Percentiles rank a stretch among this genome's conserved stretches.
Evolutionary conservation across 2,797 vertebrate genomes (phyloP).

Genomic region (Gymnoscopelus braueri): DNA sequence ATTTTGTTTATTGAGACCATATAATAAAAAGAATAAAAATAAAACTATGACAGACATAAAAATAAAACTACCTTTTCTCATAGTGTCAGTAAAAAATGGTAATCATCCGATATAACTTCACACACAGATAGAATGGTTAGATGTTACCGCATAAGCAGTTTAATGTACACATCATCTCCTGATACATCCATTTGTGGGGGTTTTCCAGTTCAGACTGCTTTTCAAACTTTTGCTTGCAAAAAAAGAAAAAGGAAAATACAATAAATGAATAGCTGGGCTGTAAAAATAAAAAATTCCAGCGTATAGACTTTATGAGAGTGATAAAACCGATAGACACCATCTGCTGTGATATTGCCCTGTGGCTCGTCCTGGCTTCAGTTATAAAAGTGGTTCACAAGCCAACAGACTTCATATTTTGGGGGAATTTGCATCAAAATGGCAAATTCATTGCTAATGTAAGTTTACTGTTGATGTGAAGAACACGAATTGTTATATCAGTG

Average conservation of each 20-base stretch:
- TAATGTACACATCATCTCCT: neutral
- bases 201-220: neutral
- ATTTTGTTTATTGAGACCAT: neutral
- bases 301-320: neutral
- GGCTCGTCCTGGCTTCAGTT: conserved; percentile 2
- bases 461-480: neutral
- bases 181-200: conserved; percentile 1
- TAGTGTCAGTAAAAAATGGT: neutral
- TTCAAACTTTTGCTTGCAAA: no score
- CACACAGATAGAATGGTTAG: conserved; percentile 3
- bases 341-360: conserved; percentile 1
- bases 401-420: neutral
- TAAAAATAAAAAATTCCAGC: no score
- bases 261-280: no score
- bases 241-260: no score
- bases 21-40: neutral
- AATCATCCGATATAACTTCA: neutral
- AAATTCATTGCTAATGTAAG: conserved; percentile 3
- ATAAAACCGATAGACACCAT: conserved; percentile 2
- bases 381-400: conserved; percentile 8
- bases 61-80: neutral
- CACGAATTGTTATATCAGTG: no score
- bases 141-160: conserved; percentile 1
- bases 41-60: neutral
- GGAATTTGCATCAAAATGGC: neutral